phyloP scores from a whole-genome alignment of 2,888 invertebrate species.

The Biston betularia region DNA sequence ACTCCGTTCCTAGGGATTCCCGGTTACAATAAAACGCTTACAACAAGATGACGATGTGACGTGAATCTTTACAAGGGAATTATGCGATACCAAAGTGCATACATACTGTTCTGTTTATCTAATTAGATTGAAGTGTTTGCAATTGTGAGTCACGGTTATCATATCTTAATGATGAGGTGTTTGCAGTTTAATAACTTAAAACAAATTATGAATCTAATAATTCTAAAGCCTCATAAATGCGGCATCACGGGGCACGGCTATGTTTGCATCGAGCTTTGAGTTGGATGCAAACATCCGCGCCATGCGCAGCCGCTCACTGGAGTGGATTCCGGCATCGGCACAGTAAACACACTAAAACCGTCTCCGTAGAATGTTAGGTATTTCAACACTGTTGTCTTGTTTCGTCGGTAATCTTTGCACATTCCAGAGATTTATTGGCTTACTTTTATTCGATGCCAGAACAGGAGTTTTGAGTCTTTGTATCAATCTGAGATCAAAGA shows the following conservation, averaged over 20 bases:
- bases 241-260: conserved; percentile 22
- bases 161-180: background rate
- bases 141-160: conserved; percentile 10
- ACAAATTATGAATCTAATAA: no score
- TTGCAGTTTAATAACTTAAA: background rate
- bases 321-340: conserved; percentile 24
- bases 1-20: conserved; percentile 2
- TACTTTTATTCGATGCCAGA: background rate
- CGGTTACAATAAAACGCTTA: background rate
- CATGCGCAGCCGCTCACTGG: conserved; percentile 1
- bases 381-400: conserved; percentile 10
- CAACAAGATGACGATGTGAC: background rate
- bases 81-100: background rate
- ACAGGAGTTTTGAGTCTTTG: background rate
- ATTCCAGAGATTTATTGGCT: background rate
- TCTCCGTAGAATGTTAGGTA: conserved; percentile 11
- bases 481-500: no score
- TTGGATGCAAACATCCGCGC: conserved; percentile 15
- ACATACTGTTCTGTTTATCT: conserved; percentile 7
- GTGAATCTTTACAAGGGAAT: conserved; percentile 4
- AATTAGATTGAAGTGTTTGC: conserved; percentile 3
- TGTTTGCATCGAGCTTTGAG: conserved; percentile 21
- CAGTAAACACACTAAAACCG: conserved; percentile 30
- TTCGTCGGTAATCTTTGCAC: conserved; percentile 2
- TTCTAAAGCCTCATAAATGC: conserved; percentile 19